These are phyloP conservation scores for Babylonia areolata DNA, from an alignment of 1,140 invertebrate species.

Conservation along the genomic window DNA sequence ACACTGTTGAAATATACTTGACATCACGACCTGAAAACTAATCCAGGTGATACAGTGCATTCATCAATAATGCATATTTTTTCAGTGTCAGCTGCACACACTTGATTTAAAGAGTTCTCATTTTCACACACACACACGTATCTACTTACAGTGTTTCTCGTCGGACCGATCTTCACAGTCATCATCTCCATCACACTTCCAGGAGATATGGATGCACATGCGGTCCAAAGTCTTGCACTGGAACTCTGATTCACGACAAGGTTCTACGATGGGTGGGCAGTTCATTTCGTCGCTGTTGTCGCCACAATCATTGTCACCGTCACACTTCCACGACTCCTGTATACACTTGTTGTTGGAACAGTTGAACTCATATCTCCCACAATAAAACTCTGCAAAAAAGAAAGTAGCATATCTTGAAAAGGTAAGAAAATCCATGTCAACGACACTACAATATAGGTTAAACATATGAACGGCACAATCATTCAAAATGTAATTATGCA, in stretches of 20 bases:
- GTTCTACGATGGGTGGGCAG: slow-evolving; percentile 11
- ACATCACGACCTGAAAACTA: too few relatives aligned
- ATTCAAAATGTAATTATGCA: too few relatives aligned
- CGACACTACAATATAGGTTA: too few relatives aligned
- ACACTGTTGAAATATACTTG: too few relatives aligned
- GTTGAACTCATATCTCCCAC: slow-evolving; percentile 33
- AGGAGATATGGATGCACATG: slow-evolving; percentile 87
- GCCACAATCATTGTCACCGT: slow-evolving; percentile 56
- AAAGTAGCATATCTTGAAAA: too few relatives aligned
- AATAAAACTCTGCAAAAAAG: neutral
- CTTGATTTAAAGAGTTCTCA: too few relatives aligned
- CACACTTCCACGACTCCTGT: slow-evolving; percentile 52
- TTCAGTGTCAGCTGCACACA: too few relatives aligned
- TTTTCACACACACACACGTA: too few relatives aligned
- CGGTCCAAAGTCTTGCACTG: slow-evolving; percentile 30
- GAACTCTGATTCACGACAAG: slow-evolving; percentile 40
- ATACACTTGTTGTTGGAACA: slow-evolving; percentile 51
- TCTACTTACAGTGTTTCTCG: slow-evolving; percentile 72
- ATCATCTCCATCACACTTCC: slow-evolving; percentile 79
- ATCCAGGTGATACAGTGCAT: too few relatives aligned
- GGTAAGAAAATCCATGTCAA: too few relatives aligned
- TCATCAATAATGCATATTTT: too few relatives aligned
- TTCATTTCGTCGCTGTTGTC: slow-evolving; percentile 57
- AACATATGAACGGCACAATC: too few relatives aligned
- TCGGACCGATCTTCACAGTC: slow-evolving; percentile 79